phyloP scores from a whole-genome alignment of 1,140 invertebrate genomes.

The Cyrtorhinus lividipennis region DNA sequence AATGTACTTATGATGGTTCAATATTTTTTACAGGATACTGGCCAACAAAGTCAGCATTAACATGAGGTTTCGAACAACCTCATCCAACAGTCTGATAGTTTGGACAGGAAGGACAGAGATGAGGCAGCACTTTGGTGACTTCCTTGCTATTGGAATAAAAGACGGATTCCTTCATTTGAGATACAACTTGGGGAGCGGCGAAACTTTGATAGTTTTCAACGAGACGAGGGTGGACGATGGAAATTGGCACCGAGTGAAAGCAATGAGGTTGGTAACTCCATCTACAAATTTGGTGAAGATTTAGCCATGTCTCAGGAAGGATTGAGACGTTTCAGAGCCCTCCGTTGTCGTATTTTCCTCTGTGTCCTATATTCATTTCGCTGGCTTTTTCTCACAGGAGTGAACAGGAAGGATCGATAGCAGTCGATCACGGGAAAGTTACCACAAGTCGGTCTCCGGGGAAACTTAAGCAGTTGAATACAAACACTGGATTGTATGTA shows the following conservation, averaged over 20 bases:
- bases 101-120: conserved; percentile 67
- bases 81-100: conserved; percentile 61
- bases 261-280: conserved; percentile 56
- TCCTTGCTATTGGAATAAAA: conserved; percentile 68
- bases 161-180: conserved; percentile 53
- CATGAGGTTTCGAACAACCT: conserved; percentile 54
- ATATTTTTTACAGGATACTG: conserved; percentile 48
- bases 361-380: no score
- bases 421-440: conserved; percentile 68
- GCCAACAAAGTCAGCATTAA: conserved; percentile 67
- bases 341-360: no score
- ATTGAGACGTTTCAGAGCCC: neutral
- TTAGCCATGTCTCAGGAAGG: no score
- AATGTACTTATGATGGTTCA: no score
- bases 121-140: conserved; percentile 41
- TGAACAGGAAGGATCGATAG: conserved; percentile 66
- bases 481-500: conserved; percentile 67
- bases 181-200: conserved; percentile 61
- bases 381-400: conserved; percentile 50
- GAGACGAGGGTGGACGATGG: conserved; percentile 77
- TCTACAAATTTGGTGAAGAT: no score
- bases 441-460: conserved; percentile 66
- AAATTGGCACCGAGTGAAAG: conserved; percentile 76
- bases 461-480: conserved; percentile 66
- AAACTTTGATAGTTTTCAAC: conserved; percentile 68